Percentiles rank a stretch among this genome's conserved stretches.
phyloP scores from a whole-genome alignment of 2,888 invertebrate species.

The Acronicta leporina region DNA sequence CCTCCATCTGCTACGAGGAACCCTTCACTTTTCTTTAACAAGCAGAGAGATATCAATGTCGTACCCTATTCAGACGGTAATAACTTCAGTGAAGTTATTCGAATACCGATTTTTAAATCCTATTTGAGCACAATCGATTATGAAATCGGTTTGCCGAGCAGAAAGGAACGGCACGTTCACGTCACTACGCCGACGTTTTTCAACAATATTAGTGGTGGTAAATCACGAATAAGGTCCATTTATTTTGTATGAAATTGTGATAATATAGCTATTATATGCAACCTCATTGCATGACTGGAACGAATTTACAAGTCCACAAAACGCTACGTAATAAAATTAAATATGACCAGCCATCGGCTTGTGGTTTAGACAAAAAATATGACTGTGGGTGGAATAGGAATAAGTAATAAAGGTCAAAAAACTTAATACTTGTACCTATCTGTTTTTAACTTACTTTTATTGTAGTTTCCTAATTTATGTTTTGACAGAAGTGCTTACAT shows the following conservation, averaged over 20 bases:
- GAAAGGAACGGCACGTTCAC: constrained; percentile 26
- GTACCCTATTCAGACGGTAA: constrained; percentile 24
- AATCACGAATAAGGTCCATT: constrained; percentile 72
- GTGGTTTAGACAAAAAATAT: constrained; percentile 1
- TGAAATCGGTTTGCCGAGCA: constrained; percentile 19
- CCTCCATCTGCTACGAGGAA: neutral
- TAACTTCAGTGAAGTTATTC: constrained; percentile 27
- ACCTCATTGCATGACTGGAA: constrained; percentile 76
- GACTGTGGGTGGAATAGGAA: constrained; percentile 15
- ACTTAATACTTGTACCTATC: neutral
- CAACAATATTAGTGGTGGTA: constrained; percentile 67
- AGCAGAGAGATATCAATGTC: neutral
- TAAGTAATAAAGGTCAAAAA: neutral
- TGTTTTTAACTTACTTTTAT: no score
- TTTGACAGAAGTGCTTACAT: no score
- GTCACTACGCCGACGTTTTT: constrained; percentile 54
- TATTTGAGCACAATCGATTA: constrained; percentile 28
- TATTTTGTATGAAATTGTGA: constrained; percentile 76
- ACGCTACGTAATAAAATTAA: constrained; percentile 57
- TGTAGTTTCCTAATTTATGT: no score
- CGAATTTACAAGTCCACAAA: constrained; percentile 68
- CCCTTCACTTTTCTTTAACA: neutral
- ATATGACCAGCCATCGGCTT: constrained; percentile 29
- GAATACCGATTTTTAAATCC: constrained; percentile 20
- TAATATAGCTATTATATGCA: constrained; percentile 79